Conservation (phyloP, 1,140 invertebrate genomes). For the Drosophila parvula region DNA sequence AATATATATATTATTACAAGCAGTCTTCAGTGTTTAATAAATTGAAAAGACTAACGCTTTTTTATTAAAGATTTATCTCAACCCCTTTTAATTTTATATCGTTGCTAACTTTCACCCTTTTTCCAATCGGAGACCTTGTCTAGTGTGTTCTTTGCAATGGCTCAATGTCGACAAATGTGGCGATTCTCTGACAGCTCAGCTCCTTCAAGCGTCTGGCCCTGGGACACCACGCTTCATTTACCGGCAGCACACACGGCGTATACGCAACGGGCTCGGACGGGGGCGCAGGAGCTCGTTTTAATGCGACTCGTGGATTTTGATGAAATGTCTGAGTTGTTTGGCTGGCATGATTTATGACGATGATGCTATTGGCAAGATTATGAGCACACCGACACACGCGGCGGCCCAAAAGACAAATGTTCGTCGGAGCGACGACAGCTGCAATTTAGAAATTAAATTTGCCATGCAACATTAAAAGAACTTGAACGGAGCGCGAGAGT, state of each 20-base stretch:
- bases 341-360: conserved; percentile 68
- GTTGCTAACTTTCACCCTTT: neutral
- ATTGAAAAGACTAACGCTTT: too few relatives aligned
- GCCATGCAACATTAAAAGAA: conserved; percentile 78
- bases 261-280: conserved; percentile 45
- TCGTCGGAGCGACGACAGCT: conserved; percentile 65
- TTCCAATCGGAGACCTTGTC: conserved; percentile 2
- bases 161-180: conserved; percentile 19
- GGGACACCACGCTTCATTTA: conserved; percentile 52
- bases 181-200: conserved; percentile 25
- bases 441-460: conserved; percentile 83
- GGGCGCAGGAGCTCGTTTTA: neutral
- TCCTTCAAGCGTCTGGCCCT: conserved; percentile 22
- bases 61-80: neutral
- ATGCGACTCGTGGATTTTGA: conserved; percentile 37
- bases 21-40: neutral
- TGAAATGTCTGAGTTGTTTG: conserved; percentile 50
- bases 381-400: conserved; percentile 27
- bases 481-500: conserved; percentile 15
- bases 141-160: neutral
- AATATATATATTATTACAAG: neutral
- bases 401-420: conserved; percentile 36
- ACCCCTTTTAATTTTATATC: neutral
- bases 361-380: conserved; percentile 74
- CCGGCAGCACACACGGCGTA: conserved; percentile 40